These are phyloP conservation scores for Macaria liturata DNA, from an alignment of 2,888 invertebrate species.

Conservation along the genomic window DNA sequence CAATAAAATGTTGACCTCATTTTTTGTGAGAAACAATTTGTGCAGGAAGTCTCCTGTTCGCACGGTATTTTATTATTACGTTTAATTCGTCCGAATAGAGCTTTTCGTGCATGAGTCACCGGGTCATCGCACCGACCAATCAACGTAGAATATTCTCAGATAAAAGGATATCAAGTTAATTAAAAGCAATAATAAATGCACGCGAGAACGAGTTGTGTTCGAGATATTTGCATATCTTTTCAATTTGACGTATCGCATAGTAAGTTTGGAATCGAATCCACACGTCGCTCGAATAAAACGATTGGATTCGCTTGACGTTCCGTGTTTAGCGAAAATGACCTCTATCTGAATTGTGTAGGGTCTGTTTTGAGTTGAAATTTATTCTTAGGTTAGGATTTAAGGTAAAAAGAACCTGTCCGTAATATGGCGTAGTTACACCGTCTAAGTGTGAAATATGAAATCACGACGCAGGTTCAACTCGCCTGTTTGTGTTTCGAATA, in stretches of 20 bases:
- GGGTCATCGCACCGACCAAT: constrained; percentile 64
- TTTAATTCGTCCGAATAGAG: constrained; percentile 30
- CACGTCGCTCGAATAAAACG: constrained; percentile 34
- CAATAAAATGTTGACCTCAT: constrained; percentile 75
- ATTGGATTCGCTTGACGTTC: constrained; percentile 17
- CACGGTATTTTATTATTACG: constrained; percentile 50
- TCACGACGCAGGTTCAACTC: constrained; percentile 76
- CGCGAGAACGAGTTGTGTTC: constrained; percentile 59
- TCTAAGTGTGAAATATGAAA: constrained; percentile 82
- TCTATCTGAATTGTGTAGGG: constrained; percentile 36
- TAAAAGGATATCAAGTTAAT: constrained; percentile 75
- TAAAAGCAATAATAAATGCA: constrained; percentile 76
- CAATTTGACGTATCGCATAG: constrained; percentile 65
- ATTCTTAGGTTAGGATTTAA: constrained; percentile 44
- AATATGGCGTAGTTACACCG: constrained; percentile 60
- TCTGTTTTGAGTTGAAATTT: constrained; percentile 35
- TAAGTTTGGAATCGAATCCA: constrained; percentile 34
- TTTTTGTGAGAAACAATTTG: constrained; percentile 65
- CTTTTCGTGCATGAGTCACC: constrained; percentile 49
- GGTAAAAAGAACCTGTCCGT: constrained; percentile 71
- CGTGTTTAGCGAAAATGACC: constrained; percentile 33
- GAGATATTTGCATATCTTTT: constrained; percentile 73
- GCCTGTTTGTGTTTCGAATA: constrained; percentile 79
- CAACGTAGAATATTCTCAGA: constrained; percentile 54
- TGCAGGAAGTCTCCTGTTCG: constrained; percentile 66